Evolutionary conservation across 2,113 vertebrate genomes (phyloP).

Genomic region (Pica pica): DNA sequence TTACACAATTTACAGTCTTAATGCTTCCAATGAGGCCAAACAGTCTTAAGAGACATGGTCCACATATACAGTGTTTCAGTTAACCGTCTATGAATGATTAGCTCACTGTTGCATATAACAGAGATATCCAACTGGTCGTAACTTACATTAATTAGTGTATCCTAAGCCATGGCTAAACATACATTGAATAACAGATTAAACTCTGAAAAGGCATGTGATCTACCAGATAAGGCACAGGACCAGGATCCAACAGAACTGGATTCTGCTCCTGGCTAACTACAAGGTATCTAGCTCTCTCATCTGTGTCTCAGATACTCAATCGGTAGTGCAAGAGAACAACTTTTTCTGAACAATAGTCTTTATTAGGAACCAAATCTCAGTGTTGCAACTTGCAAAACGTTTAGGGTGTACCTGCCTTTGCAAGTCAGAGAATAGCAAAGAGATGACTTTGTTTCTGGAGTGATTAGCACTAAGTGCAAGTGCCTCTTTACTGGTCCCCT

Average conservation of each 20-base stretch:
- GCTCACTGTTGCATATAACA: background rate
- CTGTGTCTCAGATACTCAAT: background rate
- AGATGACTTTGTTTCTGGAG: background rate
- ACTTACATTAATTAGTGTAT: background rate
- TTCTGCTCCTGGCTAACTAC: background rate
- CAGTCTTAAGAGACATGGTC: background rate
- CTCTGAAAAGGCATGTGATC: background rate
- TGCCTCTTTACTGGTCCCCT: background rate
- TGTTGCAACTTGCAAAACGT: background rate
- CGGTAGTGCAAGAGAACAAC: background rate
- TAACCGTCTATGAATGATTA: constrained; percentile 21
- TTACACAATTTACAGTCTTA: background rate
- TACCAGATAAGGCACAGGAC: background rate
- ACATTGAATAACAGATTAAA: background rate
- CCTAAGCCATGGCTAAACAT: background rate
- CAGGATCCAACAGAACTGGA: background rate
- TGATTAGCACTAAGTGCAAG: background rate
- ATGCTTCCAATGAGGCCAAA: background rate
- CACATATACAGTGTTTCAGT: background rate
- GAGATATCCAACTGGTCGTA: background rate
- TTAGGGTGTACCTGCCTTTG: background rate
- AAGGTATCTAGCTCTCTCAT: background rate
- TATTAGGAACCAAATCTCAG: background rate
- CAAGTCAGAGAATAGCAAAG: background rate
- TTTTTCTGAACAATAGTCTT: background rate